Conservation (phyloP, 37 sponge, comb jelly and placozoan genomes). For the Eunapius fragilis region DNA sequence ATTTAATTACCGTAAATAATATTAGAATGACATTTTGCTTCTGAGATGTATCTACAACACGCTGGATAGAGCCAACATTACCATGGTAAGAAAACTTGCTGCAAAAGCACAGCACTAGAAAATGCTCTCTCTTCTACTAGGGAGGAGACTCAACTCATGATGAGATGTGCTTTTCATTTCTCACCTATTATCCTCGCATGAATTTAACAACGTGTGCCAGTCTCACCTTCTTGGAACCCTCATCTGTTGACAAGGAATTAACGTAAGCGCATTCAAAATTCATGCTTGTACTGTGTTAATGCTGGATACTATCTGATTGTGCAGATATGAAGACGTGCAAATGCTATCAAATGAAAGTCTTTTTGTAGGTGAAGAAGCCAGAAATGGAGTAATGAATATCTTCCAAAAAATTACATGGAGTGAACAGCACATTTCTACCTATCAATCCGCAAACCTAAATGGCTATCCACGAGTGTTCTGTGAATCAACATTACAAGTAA, state of each 20-base stretch:
- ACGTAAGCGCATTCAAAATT: not conserved
- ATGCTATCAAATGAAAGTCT: not conserved
- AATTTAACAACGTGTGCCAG: not conserved
- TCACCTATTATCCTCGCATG: constrained; percentile 23
- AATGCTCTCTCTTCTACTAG: not conserved
- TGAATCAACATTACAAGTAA: not conserved
- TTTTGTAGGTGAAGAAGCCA: not conserved
- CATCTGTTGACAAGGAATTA: not conserved
- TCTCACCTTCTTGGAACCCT: not conserved
- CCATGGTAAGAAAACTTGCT: constrained; percentile 1
- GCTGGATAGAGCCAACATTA: not conserved
- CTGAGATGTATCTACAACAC: constrained; percentile 22
- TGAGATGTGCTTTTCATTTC: constrained; percentile 31
- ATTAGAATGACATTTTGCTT: constrained; percentile 10
- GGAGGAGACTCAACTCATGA: constrained; percentile 26
- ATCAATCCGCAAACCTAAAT: not conserved
- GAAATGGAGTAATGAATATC: not conserved
- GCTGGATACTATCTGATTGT: not conserved
- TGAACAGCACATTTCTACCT: not conserved
- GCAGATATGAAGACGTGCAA: not conserved
- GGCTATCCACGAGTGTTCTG: not conserved
- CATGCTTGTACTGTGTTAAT: not conserved
- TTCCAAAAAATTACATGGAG: not conserved
- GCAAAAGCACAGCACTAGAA: not conserved
- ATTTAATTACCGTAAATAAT: too few relatives aligned